Evolutionary conservation across 2,797 vertebrate species (phyloP).

Genomic region (Lepilemur ruficaudatus): DNA sequence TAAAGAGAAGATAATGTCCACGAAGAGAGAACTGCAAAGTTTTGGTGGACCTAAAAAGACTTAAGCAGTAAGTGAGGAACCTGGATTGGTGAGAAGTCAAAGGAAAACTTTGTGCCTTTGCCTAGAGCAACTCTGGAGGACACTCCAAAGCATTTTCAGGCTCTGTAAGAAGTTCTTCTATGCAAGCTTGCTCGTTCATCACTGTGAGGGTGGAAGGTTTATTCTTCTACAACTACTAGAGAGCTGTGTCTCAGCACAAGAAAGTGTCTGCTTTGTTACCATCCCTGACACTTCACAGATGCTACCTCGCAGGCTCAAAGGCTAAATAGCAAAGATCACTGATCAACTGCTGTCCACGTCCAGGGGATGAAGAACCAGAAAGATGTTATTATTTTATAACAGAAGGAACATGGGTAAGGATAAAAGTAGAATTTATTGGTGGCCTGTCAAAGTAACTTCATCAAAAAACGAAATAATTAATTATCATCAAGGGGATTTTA

Average conservation of each 20-base stretch:
- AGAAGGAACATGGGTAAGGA: not conserved
- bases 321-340: not conserved
- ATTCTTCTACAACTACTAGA: not conserved
- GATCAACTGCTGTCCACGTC: not conserved
- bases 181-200: not conserved
- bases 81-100: not conserved
- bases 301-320: not conserved
- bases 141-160: not conserved
- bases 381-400: not conserved
- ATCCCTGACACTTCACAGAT: not conserved
- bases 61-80: not conserved
- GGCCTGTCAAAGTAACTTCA: not conserved
- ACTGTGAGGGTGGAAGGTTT: not conserved
- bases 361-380: not conserved
- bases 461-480: constrained; percentile 19
- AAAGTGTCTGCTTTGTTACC: not conserved
- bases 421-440: constrained; percentile 15
- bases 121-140: not conserved
- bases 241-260: not conserved
- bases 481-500: not conserved
- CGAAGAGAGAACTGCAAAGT: not conserved
- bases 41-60: not conserved
- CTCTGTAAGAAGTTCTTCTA: not conserved
- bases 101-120: not conserved
- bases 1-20: not conserved